Percentiles rank a stretch among this genome's conserved stretches.
These are phyloP conservation scores for Solen grandis DNA, from an alignment of 1,140 invertebrate genomes.

Conservation along the genomic window DNA sequence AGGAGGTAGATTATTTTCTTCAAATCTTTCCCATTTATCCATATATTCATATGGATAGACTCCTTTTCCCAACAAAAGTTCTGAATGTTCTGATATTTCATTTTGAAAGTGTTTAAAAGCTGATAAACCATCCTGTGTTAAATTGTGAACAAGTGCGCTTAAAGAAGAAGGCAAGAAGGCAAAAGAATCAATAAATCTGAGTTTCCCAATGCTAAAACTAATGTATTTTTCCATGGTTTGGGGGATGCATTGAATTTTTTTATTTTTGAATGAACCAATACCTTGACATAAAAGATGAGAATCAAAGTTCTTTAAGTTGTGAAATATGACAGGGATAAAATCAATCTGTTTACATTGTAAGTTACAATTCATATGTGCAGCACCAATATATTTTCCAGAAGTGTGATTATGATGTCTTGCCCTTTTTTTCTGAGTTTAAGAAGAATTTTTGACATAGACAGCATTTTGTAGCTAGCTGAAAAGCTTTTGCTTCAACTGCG, in stretches of 20 bases:
- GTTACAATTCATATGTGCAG: constrained; percentile 45
- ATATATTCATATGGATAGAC: too few species aligned
- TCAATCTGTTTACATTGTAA: constrained; percentile 45
- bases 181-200: constrained; percentile 54
- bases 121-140: constrained; percentile 37
- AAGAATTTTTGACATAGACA: constrained; percentile 57
- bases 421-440: constrained; percentile 16
- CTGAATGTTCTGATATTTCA: too few species aligned
- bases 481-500: constrained; percentile 14
- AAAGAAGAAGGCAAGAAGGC: constrained; percentile 42
- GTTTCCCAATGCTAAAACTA: constrained; percentile 38
- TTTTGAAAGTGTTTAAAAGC: too few species aligned
- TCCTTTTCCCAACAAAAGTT: constrained; percentile 50
- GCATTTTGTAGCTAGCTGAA: constrained; percentile 22
- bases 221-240: too few species aligned
- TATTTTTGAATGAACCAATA: too few species aligned
- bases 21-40: too few species aligned
- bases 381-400: constrained; percentile 47
- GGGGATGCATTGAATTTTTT: constrained; percentile 74
- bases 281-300: too few species aligned
- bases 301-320: too few species aligned
- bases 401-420: constrained; percentile 47
- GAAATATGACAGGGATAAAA: constrained; percentile 75
- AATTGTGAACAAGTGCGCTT: constrained; percentile 48
- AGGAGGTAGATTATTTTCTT: too few species aligned